phyloP scores from a whole-genome alignment of 2,888 invertebrate species.

The Metopia argyrocephala region DNA sequence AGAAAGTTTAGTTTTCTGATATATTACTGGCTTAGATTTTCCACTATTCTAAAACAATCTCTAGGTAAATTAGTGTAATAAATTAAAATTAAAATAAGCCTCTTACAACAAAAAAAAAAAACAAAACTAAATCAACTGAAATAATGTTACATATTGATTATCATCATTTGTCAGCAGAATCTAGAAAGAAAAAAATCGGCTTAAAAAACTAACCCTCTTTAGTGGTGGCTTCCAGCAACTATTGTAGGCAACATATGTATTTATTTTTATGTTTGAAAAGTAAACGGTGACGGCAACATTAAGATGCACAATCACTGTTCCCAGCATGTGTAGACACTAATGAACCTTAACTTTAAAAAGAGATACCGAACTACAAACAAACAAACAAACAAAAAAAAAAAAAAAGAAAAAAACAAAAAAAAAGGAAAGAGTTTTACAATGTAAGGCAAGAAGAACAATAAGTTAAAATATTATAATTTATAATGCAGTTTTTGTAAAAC shows the following conservation, averaged over 20 bases:
- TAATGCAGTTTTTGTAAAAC: slow-evolving; percentile 43
- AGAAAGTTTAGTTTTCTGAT: too few species aligned
- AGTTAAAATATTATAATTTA: background rate
- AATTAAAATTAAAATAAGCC: slow-evolving; percentile 46
- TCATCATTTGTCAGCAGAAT: slow-evolving; percentile 59
- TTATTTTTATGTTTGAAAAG: too few species aligned
- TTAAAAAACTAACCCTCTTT: slow-evolving; percentile 26
- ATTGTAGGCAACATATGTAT: slow-evolving; percentile 16
- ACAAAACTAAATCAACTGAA: background rate
- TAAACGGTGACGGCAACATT: background rate
- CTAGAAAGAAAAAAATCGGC: slow-evolving; percentile 34
- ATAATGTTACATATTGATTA: slow-evolving; percentile 52
- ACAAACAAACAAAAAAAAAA: slow-evolving; percentile 31
- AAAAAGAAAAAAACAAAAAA: slow-evolving; percentile 12
- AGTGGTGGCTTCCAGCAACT: slow-evolving; percentile 17
- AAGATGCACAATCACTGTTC: slow-evolving; percentile 53
- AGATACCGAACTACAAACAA: too few species aligned
- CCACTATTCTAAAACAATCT: slow-evolving; percentile 23
- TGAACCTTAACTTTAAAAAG: slow-evolving; percentile 52
- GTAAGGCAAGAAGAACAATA: background rate
- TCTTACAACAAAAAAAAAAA: background rate
- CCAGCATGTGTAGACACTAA: slow-evolving; percentile 55
- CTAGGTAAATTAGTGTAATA: slow-evolving; percentile 36
- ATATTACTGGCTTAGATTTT: too few species aligned
- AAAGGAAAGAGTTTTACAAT: background rate